Evolutionary conservation across 2,797 vertebrate species (phyloP).

Genomic region (Erpetoichthys calabaricus): DNA sequence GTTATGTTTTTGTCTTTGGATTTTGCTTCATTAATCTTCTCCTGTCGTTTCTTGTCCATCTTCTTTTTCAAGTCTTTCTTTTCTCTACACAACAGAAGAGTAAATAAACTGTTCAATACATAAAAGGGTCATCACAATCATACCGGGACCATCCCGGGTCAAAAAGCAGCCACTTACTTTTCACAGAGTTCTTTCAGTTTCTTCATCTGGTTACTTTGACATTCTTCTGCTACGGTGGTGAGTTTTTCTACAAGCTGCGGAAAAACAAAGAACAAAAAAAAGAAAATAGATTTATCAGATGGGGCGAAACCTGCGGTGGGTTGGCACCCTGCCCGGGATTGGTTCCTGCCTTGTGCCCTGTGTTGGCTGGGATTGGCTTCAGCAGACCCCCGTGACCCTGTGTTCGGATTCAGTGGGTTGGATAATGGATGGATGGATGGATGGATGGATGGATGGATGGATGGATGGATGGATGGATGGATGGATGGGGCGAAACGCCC

Average conservation of each 20-base stretch:
- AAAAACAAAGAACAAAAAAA: slow-evolving; percentile 4
- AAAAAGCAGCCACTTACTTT: slow-evolving; percentile 55
- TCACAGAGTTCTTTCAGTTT: slow-evolving; percentile 88
- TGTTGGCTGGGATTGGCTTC: too few relatives aligned
- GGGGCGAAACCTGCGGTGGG: too few relatives aligned
- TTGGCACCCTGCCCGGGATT: too few relatives aligned
- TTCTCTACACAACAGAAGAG: slow-evolving; percentile 52
- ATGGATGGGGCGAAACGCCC: too few relatives aligned
- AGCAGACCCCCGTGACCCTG: too few relatives aligned
- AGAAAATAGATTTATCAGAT: too few relatives aligned
- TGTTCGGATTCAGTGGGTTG: too few relatives aligned
- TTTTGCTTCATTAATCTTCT: slow-evolving; percentile 89
- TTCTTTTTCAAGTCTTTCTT: slow-evolving; percentile 96
- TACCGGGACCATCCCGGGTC: not conserved
- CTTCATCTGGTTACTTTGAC: slow-evolving; percentile 83
- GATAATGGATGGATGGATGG: too few relatives aligned
- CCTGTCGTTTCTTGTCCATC: slow-evolving; percentile 95
- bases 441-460: too few relatives aligned
- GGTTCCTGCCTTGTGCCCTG: too few relatives aligned
- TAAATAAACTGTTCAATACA: slow-evolving; percentile 9
- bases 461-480: too few relatives aligned
- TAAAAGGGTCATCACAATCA: not conserved
- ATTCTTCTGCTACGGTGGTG: slow-evolving; percentile 80
- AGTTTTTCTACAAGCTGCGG: slow-evolving; percentile 84
- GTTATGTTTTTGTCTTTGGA: slow-evolving; percentile 87